These are phyloP conservation scores for Crossoptilon crossoptilon DNA, from an alignment of 2,797 vertebrate genomes.

Conservation along the genomic window DNA sequence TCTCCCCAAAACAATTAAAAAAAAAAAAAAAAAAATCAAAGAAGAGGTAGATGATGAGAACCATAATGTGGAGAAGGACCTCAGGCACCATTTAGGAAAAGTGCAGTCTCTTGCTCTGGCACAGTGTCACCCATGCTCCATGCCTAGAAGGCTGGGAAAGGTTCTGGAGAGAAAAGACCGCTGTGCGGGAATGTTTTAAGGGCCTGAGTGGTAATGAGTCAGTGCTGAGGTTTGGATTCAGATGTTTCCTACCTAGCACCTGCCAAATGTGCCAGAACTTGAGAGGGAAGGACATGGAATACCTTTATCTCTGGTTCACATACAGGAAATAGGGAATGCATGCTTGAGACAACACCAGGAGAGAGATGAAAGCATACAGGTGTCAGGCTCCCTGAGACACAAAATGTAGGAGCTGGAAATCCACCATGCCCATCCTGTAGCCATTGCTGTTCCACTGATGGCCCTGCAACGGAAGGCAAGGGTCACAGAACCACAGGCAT, in stretches of 20 bases:
- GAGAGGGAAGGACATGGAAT: background rate
- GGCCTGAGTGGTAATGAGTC: slow-evolving; percentile 23
- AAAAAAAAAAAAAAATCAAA: background rate
- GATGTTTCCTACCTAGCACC: background rate
- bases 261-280: background rate
- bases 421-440: accelerated
- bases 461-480: background rate
- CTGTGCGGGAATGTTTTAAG: background rate
- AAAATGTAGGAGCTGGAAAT: background rate
- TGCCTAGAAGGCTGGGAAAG: slow-evolving; percentile 46
- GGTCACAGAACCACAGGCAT: background rate
- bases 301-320: background rate
- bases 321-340: background rate
- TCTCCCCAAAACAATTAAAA: background rate
- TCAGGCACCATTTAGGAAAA: slow-evolving; percentile 36
- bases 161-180: background rate
- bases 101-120: background rate
- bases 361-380: background rate
- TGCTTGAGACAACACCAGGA: background rate
- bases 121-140: background rate
- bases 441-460: background rate
- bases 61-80: background rate
- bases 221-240: slow-evolving; percentile 27
- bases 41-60: slow-evolving; percentile 30
- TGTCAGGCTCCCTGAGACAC: background rate